A percentile compares a stretch with the other conserved stretches of the same genome.
These are phyloP conservation scores for Enteromius mattozi DNA, from an alignment of 2,797 vertebrate species.

Conservation along the genomic window DNA sequence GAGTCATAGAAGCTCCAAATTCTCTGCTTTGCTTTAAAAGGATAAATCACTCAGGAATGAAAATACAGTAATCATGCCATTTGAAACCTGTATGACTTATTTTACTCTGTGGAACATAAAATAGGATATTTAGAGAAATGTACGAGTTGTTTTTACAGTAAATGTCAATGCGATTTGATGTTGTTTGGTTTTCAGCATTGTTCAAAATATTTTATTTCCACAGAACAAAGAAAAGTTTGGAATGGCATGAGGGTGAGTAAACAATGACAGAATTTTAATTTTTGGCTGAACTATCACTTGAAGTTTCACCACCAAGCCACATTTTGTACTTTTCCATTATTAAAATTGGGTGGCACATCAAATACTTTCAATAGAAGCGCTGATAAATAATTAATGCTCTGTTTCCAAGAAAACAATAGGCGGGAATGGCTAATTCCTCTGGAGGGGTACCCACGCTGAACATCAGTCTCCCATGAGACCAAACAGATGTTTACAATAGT, in stretches of 20 bases:
- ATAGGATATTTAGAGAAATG: not conserved
- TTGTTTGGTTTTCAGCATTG: not conserved
- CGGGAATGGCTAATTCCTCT: constrained; percentile 56
- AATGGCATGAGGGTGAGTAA: not conserved
- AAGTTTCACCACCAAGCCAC: constrained; percentile 13
- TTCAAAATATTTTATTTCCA: not conserved
- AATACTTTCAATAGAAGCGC: constrained; percentile 51
- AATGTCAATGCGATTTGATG: not conserved
- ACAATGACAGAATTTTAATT: not conserved
- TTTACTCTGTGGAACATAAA: not conserved
- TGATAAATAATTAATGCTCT: constrained; percentile 60
- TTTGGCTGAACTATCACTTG: not conserved
- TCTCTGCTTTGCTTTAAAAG: constrained; percentile 3
- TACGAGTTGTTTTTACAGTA: not conserved
- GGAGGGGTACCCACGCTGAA: constrained; percentile 51
- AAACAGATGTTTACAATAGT: constrained; percentile 67
- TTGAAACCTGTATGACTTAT: not conserved
- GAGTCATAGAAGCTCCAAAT: not conserved
- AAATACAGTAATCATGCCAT: not conserved
- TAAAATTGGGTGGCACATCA: constrained; percentile 54
- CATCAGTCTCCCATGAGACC: constrained; percentile 57
- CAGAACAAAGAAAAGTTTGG: constrained; percentile 3
- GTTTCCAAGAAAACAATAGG: constrained; percentile 56
- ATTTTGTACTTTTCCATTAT: constrained; percentile 55
- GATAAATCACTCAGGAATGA: no score